Evolutionary conservation across 2,113 vertebrate genomes (phyloP).

Genomic region (Forbesichthys papilliferus): DNA sequence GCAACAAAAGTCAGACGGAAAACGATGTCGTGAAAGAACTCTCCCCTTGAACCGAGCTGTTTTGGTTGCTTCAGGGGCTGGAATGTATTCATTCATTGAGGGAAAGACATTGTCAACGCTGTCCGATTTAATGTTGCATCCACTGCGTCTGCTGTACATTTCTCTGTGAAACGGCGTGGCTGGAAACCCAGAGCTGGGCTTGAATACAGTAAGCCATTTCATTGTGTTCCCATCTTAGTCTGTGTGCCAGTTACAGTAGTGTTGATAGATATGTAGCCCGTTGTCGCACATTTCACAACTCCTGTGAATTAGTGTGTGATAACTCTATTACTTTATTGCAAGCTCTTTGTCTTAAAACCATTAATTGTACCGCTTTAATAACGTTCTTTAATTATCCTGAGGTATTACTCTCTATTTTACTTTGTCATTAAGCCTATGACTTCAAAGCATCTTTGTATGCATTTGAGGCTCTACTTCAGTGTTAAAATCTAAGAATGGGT

Average conservation of each 20-base stretch:
- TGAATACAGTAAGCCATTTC: constrained; percentile 63
- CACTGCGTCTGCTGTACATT: constrained; percentile 43
- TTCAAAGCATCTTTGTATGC: not conserved
- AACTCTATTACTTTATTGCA: no score
- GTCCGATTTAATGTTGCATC: constrained; percentile 9
- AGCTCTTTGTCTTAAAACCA: constrained; percentile 1
- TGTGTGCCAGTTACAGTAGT: constrained; percentile 23
- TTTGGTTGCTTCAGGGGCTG: constrained; percentile 43
- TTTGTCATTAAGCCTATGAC: constrained; percentile 7
- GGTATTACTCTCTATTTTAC: not conserved
- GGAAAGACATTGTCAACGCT: constrained; percentile 31
- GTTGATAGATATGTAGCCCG: constrained; percentile 22
- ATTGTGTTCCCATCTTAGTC: constrained; percentile 18
- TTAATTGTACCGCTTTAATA: not conserved
- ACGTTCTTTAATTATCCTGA: not conserved
- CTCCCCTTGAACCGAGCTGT: constrained; percentile 20
- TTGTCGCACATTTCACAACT: constrained; percentile 17
- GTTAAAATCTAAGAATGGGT: no score
- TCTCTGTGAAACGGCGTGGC: constrained; percentile 46
- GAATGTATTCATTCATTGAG: constrained; percentile 45
- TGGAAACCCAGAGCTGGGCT: constrained; percentile 48
- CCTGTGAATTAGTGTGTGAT: constrained; percentile 8
- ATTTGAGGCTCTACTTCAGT: no score
- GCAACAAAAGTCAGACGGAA: no score
- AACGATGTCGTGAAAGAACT: constrained; percentile 12